These are phyloP conservation scores for Berghia stephanieae DNA, from an alignment of 1,140 invertebrate species.

Conservation along the genomic window DNA sequence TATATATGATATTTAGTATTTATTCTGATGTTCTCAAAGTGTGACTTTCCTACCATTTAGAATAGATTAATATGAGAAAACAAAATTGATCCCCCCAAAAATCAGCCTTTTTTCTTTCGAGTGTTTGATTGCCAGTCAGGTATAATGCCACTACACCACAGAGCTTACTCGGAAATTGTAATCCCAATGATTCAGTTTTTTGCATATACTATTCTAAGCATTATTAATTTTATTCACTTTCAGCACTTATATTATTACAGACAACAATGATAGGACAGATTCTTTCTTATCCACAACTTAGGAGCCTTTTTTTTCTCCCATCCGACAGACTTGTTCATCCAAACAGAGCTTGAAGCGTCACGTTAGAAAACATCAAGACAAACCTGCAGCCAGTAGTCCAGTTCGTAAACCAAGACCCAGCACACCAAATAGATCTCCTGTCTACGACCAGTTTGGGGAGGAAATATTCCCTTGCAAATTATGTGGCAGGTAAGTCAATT, in stretches of 20 bases:
- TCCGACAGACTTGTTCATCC: slow-evolving; percentile 79
- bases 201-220: too few species aligned
- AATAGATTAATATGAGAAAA: too few species aligned
- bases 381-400: neutral
- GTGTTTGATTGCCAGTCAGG: too few species aligned
- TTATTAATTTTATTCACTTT: too few species aligned
- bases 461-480: slow-evolving; percentile 90
- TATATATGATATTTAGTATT: neutral
- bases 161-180: neutral
- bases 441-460: slow-evolving; percentile 61
- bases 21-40: neutral
- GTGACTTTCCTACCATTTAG: too few species aligned
- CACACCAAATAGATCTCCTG: slow-evolving; percentile 63
- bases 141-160: neutral
- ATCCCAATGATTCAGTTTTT: too few species aligned
- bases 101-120: too few species aligned
- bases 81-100: too few species aligned
- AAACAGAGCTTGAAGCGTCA: slow-evolving; percentile 81
- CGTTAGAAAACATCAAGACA: slow-evolving; percentile 74
- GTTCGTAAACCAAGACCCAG: slow-evolving; percentile 31
- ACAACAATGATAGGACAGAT: neutral
- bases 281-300: neutral
- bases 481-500: slow-evolving; percentile 92
- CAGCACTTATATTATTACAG: neutral
- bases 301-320: neutral